Conservation (phyloP, 2,797 vertebrate genomes). For the Notolepis coatsorum region DNA sequence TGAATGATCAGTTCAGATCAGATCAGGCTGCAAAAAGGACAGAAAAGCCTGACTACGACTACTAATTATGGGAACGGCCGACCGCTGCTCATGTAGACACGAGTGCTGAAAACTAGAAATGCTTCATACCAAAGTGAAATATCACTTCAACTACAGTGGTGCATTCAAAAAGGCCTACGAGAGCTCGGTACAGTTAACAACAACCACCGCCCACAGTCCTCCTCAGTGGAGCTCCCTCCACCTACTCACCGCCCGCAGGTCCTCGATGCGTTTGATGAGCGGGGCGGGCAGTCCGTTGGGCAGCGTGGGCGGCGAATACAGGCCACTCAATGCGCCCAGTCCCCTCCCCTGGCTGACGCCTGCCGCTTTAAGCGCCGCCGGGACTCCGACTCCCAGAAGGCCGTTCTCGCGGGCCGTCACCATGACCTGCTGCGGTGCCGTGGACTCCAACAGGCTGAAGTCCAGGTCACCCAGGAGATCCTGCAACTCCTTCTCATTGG, state of each 20-base stretch:
- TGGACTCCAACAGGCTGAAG: slow-evolving; percentile 86
- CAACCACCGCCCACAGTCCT: slow-evolving; percentile 40
- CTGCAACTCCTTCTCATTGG: slow-evolving; percentile 93
- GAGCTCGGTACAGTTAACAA: slow-evolving; percentile 42
- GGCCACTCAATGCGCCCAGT: slow-evolving; percentile 77
- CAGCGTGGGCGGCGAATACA: slow-evolving; percentile 88
- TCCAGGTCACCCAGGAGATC: slow-evolving; percentile 94
- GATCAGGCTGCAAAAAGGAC: no score
- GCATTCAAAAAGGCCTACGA: slow-evolving; percentile 34
- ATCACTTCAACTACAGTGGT: no score
- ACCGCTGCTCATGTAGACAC: not conserved
- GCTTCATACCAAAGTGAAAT: no score
- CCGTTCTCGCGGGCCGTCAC: slow-evolving; percentile 88
- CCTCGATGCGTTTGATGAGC: slow-evolving; percentile 94
- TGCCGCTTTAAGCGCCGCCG: slow-evolving; percentile 46
- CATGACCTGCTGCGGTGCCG: slow-evolving; percentile 74
- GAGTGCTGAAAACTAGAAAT: slow-evolving; percentile 14
- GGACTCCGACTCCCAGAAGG: slow-evolving; percentile 70
- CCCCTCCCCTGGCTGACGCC: slow-evolving; percentile 74
- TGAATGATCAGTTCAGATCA: no score
- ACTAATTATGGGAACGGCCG: no score
- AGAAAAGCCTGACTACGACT: no score
- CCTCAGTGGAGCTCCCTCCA: no score
- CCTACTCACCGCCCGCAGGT: slow-evolving; percentile 89
- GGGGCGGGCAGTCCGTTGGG: slow-evolving; percentile 91